These are phyloP conservation scores for Philonicus albiceps DNA, from an alignment of 2,888 invertebrate species.

Conservation along the genomic window DNA sequence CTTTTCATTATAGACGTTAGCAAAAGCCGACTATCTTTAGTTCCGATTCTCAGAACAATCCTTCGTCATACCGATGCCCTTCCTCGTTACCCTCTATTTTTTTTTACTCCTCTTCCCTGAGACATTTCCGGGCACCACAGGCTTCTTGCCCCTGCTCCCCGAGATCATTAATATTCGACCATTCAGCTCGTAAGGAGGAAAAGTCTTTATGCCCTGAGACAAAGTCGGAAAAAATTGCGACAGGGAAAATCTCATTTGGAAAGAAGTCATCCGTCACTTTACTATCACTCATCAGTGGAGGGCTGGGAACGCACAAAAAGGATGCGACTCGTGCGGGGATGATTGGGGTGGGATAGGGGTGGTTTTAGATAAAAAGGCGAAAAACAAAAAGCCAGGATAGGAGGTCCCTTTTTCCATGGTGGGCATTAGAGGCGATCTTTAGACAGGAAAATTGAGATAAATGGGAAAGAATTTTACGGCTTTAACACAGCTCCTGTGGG, in stretches of 20 bases:
- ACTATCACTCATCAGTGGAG: conserved; percentile 19
- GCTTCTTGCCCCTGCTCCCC: neutral
- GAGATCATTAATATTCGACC: conserved; percentile 25
- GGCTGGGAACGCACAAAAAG: neutral
- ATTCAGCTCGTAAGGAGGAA: conserved; percentile 17
- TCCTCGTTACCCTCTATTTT: neutral
- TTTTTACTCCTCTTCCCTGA: neutral
- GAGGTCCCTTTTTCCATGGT: neutral
- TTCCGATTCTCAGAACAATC: neutral
- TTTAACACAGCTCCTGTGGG: neutral
- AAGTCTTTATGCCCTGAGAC: conserved; percentile 18
- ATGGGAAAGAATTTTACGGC: conserved; percentile 12
- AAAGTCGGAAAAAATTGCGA: neutral
- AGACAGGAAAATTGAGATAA: conserved; percentile 21
- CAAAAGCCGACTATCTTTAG: neutral
- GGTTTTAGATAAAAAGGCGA: neutral
- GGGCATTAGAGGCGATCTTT: neutral
- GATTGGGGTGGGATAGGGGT: neutral
- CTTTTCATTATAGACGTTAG: neutral
- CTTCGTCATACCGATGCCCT: neutral
- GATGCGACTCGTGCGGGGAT: neutral
- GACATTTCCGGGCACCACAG: neutral
- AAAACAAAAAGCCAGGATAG: neutral
- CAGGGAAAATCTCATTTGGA: conserved; percentile 28
- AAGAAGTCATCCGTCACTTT: conserved; percentile 38